Base-by-base conservation (phyloP, 2,113 vertebrate genomes). In the Takifugu bimaculatus region DNA sequence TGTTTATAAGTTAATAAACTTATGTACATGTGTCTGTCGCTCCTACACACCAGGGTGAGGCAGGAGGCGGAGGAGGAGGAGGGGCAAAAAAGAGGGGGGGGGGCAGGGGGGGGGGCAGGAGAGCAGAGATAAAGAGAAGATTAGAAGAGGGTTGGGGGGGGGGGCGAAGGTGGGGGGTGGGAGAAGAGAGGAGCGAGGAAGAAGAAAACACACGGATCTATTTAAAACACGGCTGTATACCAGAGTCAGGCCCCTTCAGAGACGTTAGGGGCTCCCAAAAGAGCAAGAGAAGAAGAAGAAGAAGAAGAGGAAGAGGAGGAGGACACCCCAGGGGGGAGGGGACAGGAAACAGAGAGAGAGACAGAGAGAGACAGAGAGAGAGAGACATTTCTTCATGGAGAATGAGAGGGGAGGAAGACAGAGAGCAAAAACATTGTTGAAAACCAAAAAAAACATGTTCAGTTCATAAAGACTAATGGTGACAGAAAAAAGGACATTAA, bases 151-250 rank as follows among this genome's bases (percentile, higher is more conserved):
- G 80, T 78, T 75, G 25, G 15, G 42, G 56, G n/a, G 83, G 81
- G 71, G 60, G 55, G 65, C 72, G n/a, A 69, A 55, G 76, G 80
- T 76, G 52, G 75, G 57, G 73, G 79, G 83, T 82, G 82, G 81
- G 70, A 80, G 81, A 81, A 71, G 73, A 87, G 74, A 87, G 83
- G 73, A 85, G 81, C 70, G 82, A 86, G 83, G 82, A 88, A 86
- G 85, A 88, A 89, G 81, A 89, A 88, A 88, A 89, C 76, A 89
- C 88, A 89, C 87, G 88, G 80, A 86, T 88, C 85, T 89, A 89
- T 88, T 89, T 88, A 74, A 87, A 86, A 89, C 88, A 89, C 70
- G 77, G 77, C 88, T 86, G 78, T 81, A 87, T 75, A 87, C 78
- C 83, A 85, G 72, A 83, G 79, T 84, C 80, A 85, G 82, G 79